Evolutionary conservation across 2,113 vertebrate genomes (phyloP).

Genomic region (Saccopteryx leptura): DNA sequence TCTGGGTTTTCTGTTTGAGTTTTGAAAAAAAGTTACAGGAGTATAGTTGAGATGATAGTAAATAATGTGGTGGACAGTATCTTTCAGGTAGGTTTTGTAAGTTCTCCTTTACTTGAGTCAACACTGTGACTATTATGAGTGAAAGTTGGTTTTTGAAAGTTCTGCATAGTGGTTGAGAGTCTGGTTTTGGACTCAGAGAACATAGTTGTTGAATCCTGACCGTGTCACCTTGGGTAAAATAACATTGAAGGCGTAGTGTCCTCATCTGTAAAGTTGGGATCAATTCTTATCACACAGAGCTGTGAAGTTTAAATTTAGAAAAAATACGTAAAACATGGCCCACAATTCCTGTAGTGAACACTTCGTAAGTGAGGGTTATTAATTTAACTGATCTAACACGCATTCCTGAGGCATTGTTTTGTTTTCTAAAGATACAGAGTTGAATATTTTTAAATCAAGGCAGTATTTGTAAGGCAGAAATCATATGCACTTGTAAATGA

Average conservation of each 20-base stretch:
- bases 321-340: not conserved
- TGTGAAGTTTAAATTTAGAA: not conserved
- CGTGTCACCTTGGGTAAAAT: not conserved
- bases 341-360: not conserved
- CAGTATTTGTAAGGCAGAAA: not conserved
- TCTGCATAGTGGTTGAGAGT: not conserved
- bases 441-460: slow-evolving; percentile 3
- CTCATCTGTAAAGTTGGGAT: slow-evolving; percentile 4
- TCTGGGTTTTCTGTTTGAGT: not conserved
- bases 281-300: not conserved
- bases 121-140: not conserved
- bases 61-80: not conserved
- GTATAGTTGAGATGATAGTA: not conserved
- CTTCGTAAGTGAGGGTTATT: not conserved
- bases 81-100: not conserved
- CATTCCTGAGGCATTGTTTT: not conserved
- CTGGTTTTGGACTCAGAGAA: not conserved
- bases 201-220: not conserved
- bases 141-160: slow-evolving; percentile 22
- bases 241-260: slow-evolving; percentile 47
- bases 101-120: not conserved
- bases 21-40: not conserved
- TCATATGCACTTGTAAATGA: not conserved
- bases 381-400: not conserved
- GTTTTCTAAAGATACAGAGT: slow-evolving; percentile 26